Evolutionary conservation across 2,888 invertebrate genomes (phyloP), one percentile per base, ranked within the genome.

Genomic region (Erebia aethiops): DNA sequence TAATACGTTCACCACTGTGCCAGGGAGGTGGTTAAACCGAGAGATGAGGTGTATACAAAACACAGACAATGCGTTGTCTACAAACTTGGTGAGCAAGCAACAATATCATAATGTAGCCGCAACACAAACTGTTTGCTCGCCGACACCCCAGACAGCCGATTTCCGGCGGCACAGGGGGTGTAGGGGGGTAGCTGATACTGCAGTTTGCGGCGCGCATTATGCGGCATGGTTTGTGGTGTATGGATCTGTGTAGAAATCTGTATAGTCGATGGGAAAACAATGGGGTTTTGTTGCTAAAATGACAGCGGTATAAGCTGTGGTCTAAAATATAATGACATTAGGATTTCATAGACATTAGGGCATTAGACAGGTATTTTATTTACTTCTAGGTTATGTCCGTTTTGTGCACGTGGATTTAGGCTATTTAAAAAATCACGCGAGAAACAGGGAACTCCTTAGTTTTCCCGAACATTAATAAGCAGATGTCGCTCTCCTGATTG

Each of bases 101-200:
- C 56, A 56, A 57, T 57, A 57, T 18, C 57, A 58, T 63, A 70
- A 67, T 66, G 52, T 69, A 14, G 56, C 56, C 56, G 13, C 56
- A 26, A 26, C 26, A 57, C 26, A 57, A 8, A 54, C 54, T 0
- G 54, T 18, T 54, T 18, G 54, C 3, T 54, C 16, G 54, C 54
- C 18, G 18, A 54, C 56, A 57, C 56, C 69, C 70, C 73, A 73
- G 74, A 75, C 76, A 62, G 57, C 64, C 69, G 68, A 65, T 73
- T 72, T 76, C 76, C 76, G 76, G 52, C 21, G 67, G 64, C 66
- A 52, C 16, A 43, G 7, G 54, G 56, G 46, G 56, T n/a, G 4
- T 65, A 26, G 69, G 21, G 10, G 52, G 16, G 46, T 14, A 26
- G 65, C 49, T 65, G 49, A 71, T 49, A 64, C 63, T 71, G 69